Evolutionary conservation across 92 coral and sea anemone genomes (phyloP).

Genomic region (Siderastrea radians): DNA sequence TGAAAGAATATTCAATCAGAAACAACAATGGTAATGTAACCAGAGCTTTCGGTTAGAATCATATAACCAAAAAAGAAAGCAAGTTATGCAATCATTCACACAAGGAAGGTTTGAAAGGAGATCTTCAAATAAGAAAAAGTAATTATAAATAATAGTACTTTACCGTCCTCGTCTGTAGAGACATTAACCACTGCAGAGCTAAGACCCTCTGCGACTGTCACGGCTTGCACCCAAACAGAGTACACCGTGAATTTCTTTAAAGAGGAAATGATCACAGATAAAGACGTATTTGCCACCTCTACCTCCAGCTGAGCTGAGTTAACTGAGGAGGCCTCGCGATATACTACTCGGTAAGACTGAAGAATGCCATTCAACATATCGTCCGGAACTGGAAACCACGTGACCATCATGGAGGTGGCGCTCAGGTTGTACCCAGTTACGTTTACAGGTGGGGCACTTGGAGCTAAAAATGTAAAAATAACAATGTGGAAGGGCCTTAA

Average conservation of each 20-base stretch:
- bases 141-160: not conserved
- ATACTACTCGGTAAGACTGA: not conserved
- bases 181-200: conserved; percentile 30
- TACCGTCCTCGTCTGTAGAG: conserved; percentile 75
- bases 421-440: conserved; percentile 23
- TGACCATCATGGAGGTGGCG: conserved; percentile 30
- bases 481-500: too few relatives aligned
- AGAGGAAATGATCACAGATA: not conserved
- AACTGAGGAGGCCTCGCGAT: not conserved
- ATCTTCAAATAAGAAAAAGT: too few relatives aligned
- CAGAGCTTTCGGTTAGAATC: too few relatives aligned
- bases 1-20: too few relatives aligned
- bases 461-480: conserved; percentile 2
- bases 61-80: too few relatives aligned
- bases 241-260: conserved; percentile 71
- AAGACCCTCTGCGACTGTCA: conserved; percentile 61
- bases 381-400: conserved; percentile 26
- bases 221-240: conserved; percentile 63
- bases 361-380: conserved; percentile 18
- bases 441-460: conserved; percentile 16
- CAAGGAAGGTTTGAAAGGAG: not conserved
- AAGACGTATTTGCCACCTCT: not conserved
- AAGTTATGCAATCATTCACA: too few relatives aligned
- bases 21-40: too few relatives aligned
- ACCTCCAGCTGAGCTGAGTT: not conserved